These are phyloP conservation scores for human DNA, from an alignment of 2,113 vertebrate species.

Conservation along the genomic window GRCh38 chr7:82288001-82288500, in stretches of 20 bases:
- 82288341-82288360: background rate
- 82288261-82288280: background rate
- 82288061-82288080: no score
- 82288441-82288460: background rate
- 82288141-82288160: background rate
- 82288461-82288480: constrained; percentile 12
- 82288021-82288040: no score
- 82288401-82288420: background rate
- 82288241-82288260: background rate
- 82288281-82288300: background rate
- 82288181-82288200: background rate
- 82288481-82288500: constrained; percentile 43
- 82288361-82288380: background rate
- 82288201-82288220: background rate
- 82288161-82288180: background rate
- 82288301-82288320: background rate
- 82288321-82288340: background rate
- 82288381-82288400: background rate
- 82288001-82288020: background rate
- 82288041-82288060: no score
- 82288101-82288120: no score
- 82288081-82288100: no score
- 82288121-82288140: no score
- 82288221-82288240: background rate
- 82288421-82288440: background rate